Percentiles rank a stretch among this genome's conserved stretches.
These are phyloP conservation scores for Thalassophryne amazonica DNA, from an alignment of 2,797 vertebrate species.

Conservation along the genomic window DNA sequence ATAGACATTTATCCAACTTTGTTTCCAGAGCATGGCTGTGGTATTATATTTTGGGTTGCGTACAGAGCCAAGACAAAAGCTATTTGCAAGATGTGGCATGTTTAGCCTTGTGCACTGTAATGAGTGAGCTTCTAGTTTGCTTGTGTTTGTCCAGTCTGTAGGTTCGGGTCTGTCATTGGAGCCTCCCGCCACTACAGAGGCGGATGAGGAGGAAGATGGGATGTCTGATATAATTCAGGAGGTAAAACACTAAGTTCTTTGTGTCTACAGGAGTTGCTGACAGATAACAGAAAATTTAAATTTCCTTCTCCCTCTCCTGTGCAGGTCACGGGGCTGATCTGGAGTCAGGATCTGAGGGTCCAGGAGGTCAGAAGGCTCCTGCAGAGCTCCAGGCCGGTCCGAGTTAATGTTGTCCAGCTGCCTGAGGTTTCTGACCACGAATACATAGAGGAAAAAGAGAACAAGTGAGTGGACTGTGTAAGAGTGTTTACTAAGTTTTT, in stretches of 20 bases:
- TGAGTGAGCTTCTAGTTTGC: not conserved
- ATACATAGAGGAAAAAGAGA: slow-evolving; percentile 98
- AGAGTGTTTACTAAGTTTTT: not conserved
- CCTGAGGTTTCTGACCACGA: slow-evolving; percentile 97
- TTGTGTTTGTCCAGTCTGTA: slow-evolving; percentile 68
- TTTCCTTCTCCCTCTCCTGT: not conserved
- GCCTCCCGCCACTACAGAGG: slow-evolving; percentile 82
- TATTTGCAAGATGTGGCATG: not conserved
- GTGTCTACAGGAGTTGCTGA: not conserved
- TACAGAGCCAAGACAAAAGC: no score
- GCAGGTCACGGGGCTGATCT: slow-evolving; percentile 89
- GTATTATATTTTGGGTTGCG: no score
- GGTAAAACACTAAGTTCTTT: slow-evolving; percentile 67
- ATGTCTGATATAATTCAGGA: slow-evolving; percentile 96
- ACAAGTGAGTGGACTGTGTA: slow-evolving; percentile 78
- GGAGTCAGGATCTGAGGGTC: slow-evolving; percentile 93
- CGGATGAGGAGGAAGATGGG: slow-evolving; percentile 97
- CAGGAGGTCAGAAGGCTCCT: slow-evolving; percentile 94
- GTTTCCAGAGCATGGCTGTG: no score
- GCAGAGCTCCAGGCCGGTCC: slow-evolving; percentile 92
- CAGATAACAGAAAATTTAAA: not conserved
- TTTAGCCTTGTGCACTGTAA: not conserved
- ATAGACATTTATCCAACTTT: no score
- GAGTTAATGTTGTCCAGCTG: slow-evolving; percentile 92
- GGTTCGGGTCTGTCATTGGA: slow-evolving; percentile 85